These are phyloP conservation scores for Psix sp. DNA, from an alignment of 1,140 invertebrate genomes.

Conservation along the genomic window DNA sequence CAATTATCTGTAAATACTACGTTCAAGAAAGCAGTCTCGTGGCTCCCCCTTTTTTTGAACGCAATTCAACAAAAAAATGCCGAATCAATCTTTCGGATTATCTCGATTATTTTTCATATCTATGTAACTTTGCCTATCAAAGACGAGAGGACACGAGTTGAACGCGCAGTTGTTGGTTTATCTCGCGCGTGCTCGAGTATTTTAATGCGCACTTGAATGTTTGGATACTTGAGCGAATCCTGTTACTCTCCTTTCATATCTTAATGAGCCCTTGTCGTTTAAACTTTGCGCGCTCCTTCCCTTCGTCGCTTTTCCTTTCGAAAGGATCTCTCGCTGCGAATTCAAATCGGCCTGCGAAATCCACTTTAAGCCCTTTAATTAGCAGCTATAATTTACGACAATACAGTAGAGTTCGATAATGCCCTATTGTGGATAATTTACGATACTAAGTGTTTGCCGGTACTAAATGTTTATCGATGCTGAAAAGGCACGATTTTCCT, in stretches of 20 bases:
- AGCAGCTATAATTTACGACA: slow-evolving; percentile 70
- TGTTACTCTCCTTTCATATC: slow-evolving; percentile 67
- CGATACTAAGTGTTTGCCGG: slow-evolving; percentile 54
- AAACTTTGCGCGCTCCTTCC: slow-evolving; percentile 66
- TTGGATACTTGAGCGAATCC: slow-evolving; percentile 51
- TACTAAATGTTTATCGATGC: slow-evolving; percentile 57
- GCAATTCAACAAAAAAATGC: too few relatives aligned
- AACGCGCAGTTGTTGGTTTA: slow-evolving; percentile 32
- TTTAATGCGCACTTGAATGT: slow-evolving; percentile 55
- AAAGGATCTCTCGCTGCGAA: slow-evolving; percentile 57
- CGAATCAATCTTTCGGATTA: too few relatives aligned
- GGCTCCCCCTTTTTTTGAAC: too few relatives aligned
- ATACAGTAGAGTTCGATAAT: slow-evolving; percentile 70
- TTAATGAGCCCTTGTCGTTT: slow-evolving; percentile 72
- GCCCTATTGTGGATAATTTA: slow-evolving; percentile 69
- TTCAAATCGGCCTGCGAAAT: slow-evolving; percentile 69
- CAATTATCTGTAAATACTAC: too few relatives aligned
- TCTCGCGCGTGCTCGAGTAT: slow-evolving; percentile 54
- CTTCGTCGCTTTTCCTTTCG: slow-evolving; percentile 59
- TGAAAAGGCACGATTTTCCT: slow-evolving; percentile 52
- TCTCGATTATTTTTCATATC: background rate
- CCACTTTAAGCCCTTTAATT: slow-evolving; percentile 72
- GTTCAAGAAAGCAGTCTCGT: too few relatives aligned
- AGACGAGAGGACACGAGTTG: slow-evolving; percentile 7
- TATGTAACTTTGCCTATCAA: slow-evolving; percentile 19